Evolutionary conservation across 2,888 invertebrate species (phyloP).

Genomic region (Alloplasta piceator): DNA sequence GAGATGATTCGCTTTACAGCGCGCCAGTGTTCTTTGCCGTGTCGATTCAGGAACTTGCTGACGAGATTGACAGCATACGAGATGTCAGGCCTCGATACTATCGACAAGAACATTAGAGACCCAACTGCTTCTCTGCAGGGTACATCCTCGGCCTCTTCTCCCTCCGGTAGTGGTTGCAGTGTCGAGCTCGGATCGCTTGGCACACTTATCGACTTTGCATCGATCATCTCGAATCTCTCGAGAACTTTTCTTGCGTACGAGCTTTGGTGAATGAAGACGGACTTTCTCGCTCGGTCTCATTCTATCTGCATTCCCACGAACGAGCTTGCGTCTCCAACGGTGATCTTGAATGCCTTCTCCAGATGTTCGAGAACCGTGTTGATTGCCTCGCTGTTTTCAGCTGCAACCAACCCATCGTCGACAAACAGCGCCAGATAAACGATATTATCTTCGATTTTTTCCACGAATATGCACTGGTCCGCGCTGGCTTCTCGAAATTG

Average conservation of each 20-base stretch:
- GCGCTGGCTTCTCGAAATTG: slow-evolving; percentile 28
- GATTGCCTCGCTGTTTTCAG: not conserved
- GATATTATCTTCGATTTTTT: no score
- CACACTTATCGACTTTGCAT: slow-evolving; percentile 51
- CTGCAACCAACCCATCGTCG: slow-evolving; percentile 52
- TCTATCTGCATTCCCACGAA: slow-evolving; percentile 64
- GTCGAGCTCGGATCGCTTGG: slow-evolving; percentile 54
- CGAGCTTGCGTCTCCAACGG: slow-evolving; percentile 54
- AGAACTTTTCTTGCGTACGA: slow-evolving; percentile 55
- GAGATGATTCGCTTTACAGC: slow-evolving; percentile 27
- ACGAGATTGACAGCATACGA: slow-evolving; percentile 25
- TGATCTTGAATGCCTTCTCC: slow-evolving; percentile 59
- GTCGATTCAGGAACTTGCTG: slow-evolving; percentile 21
- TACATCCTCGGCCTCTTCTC: slow-evolving; percentile 14
- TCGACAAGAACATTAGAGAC: slow-evolving; percentile 11
- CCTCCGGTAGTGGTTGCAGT: slow-evolving; percentile 27
- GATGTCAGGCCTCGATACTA: slow-evolving; percentile 28
- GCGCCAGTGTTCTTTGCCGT: slow-evolving; percentile 13
- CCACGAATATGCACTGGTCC: slow-evolving; percentile 35
- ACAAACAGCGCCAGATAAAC: slow-evolving; percentile 54
- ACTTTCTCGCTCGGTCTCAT: slow-evolving; percentile 53
- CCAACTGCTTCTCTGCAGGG: slow-evolving; percentile 17
- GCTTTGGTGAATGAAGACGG: slow-evolving; percentile 63
- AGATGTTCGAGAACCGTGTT: slow-evolving; percentile 5
- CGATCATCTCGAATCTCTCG: slow-evolving; percentile 57